phyloP scores from a whole-genome alignment of 2,113 vertebrate species.

The Phaethornis superciliosus region DNA sequence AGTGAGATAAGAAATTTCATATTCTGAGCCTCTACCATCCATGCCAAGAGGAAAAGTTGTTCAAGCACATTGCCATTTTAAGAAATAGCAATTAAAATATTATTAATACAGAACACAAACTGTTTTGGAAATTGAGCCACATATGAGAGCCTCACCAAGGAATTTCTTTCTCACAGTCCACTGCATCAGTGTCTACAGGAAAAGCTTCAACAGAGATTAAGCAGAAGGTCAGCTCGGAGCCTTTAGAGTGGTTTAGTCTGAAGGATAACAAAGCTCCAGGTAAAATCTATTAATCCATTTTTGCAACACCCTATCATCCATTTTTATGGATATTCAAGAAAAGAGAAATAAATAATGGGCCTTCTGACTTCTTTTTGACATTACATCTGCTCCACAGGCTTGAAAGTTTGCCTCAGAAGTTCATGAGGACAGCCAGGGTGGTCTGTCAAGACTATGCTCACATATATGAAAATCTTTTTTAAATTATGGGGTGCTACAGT shows the following conservation, averaged over 20 bases:
- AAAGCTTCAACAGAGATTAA: slow-evolving; percentile 1
- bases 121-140: neutral
- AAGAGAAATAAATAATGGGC: neutral
- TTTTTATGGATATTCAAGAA: slow-evolving; percentile 4
- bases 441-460: neutral
- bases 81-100: neutral
- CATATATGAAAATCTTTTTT: slow-evolving; percentile 6
- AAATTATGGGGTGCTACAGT: neutral
- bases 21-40: neutral
- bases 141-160: neutral
- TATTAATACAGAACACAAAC: neutral
- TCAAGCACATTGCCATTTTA: neutral
- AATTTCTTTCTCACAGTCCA: neutral
- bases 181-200: neutral
- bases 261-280: neutral
- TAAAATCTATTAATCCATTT: slow-evolving; percentile 23
- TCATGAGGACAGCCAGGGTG: slow-evolving; percentile 8
- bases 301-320: neutral
- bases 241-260: neutral
- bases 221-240: neutral
- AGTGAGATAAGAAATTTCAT: neutral
- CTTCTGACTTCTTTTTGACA: slow-evolving; percentile 10
- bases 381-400: neutral
- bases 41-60: neutral
- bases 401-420: slow-evolving; percentile 8